phyloP scores from a whole-genome alignment of 2,888 invertebrate species.

The Drosophila putrida region DNA sequence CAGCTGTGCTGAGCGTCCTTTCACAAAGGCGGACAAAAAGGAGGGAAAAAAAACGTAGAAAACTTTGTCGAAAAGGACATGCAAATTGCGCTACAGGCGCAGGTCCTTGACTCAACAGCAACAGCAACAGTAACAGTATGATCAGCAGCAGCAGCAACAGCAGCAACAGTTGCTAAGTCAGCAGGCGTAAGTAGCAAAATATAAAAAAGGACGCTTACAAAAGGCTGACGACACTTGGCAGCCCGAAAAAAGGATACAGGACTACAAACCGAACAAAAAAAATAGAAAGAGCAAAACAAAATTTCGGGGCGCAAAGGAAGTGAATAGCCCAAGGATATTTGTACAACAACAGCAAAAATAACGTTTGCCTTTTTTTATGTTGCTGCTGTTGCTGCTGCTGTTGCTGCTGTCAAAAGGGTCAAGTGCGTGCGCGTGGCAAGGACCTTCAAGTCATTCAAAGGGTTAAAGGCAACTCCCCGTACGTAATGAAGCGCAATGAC shows the following conservation, averaged over 20 bases:
- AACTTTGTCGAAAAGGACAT: constrained; percentile 63
- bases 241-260: constrained; percentile 37
- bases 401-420: constrained; percentile 60
- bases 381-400: constrained; percentile 1
- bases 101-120: constrained; percentile 49
- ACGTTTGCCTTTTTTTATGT: constrained; percentile 14
- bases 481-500: constrained; percentile 74
- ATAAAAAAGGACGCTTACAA: constrained; percentile 61
- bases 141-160: constrained; percentile 8
- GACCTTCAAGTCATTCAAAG: constrained; percentile 16
- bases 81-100: constrained; percentile 57
- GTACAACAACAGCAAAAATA: constrained; percentile 31
- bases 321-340: constrained; percentile 69
- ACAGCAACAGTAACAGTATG: constrained; percentile 16
- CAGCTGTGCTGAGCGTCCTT: constrained; percentile 17
- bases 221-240: constrained; percentile 69
- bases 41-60: constrained; percentile 1
- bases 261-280: constrained; percentile 36
- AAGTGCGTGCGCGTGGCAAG: constrained; percentile 76
- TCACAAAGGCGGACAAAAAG: constrained; percentile 25
- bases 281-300: constrained; percentile 39
- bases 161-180: constrained; percentile 66
- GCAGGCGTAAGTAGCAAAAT: constrained; percentile 28
- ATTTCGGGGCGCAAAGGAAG: constrained; percentile 39
- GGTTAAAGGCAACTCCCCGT: constrained; percentile 45